A percentile compares a stretch with the other conserved stretches of the same genome.
These are phyloP conservation scores for Habropoda laboriosa DNA, from an alignment of 1,140 invertebrate species.

Conservation along the genomic window DNA sequence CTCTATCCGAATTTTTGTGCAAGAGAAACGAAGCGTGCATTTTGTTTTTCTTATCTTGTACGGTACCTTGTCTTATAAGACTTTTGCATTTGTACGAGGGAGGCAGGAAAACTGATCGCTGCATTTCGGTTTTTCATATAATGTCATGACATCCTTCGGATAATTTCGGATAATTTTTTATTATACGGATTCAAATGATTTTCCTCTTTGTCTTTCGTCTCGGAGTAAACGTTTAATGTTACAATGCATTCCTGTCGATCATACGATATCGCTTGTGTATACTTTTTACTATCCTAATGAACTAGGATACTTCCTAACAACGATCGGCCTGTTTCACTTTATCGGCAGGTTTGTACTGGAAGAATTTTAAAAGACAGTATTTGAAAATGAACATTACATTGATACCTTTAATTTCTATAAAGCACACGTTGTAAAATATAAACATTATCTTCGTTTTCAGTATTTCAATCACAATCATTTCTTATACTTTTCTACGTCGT, in stretches of 20 bases:
- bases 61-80: neutral
- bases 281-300: slow-evolving; percentile 32
- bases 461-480: neutral
- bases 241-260: slow-evolving; percentile 38
- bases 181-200: neutral
- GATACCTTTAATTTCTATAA: neutral
- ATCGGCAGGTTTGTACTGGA: slow-evolving; percentile 36
- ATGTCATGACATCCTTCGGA: neutral
- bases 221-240: neutral
- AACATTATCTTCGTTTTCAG: slow-evolving; percentile 8
- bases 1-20: slow-evolving; percentile 30
- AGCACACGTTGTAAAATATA: slow-evolving; percentile 9
- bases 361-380: neutral
- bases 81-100: slow-evolving; percentile 24
- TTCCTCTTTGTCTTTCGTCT: neutral
- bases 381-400: neutral
- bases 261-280: slow-evolving; percentile 25
- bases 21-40: slow-evolving; percentile 17
- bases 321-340: slow-evolving; percentile 34
- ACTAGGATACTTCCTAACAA: slow-evolving; percentile 18
- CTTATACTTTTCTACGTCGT: slow-evolving; percentile 8
- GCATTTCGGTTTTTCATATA: slow-evolving; percentile 42
- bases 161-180: neutral
- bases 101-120: slow-evolving; percentile 27
- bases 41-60: neutral